Conservation (phyloP, 1,140 invertebrate species). For the Aphis gossypii region DNA sequence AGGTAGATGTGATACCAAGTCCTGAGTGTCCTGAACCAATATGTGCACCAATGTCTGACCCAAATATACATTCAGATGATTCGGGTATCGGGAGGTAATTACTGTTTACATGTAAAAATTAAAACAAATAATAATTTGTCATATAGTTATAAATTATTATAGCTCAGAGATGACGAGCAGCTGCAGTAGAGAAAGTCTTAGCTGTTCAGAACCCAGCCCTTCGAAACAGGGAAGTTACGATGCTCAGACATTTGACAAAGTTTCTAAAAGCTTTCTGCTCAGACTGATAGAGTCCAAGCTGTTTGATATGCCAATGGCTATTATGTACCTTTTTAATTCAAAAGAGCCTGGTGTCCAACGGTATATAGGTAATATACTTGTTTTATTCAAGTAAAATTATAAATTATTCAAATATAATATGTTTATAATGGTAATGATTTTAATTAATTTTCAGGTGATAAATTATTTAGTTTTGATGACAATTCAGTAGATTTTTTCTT, state of each 20-base stretch:
- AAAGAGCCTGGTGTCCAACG: slow-evolving; percentile 96
- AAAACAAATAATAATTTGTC: slow-evolving; percentile 54
- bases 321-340: slow-evolving; percentile 97
- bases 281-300: slow-evolving; percentile 95
- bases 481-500: slow-evolving; percentile 96
- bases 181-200: slow-evolving; percentile 57
- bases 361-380: slow-evolving; percentile 68
- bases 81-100: slow-evolving; percentile 79
- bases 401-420: background rate
- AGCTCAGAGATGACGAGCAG: slow-evolving; percentile 58
- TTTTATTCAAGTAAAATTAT: slow-evolving; percentile 49
- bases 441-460: slow-evolving; percentile 74
- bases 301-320: slow-evolving; percentile 97
- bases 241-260: slow-evolving; percentile 45
- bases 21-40: slow-evolving; percentile 71
- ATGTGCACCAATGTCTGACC: slow-evolving; percentile 64
- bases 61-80: slow-evolving; percentile 74
- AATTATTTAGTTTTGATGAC: slow-evolving; percentile 93
- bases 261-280: slow-evolving; percentile 72
- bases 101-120: background rate
- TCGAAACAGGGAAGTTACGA: slow-evolving; percentile 34
- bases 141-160: slow-evolving; percentile 55
- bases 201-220: slow-evolving; percentile 48
- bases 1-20: slow-evolving; percentile 81
- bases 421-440: background rate